Evolutionary conservation across 2,113 vertebrate species (phyloP), one percentile per base, ranked within the genome.

Genomic region (Mesocricetus auratus): DNA sequence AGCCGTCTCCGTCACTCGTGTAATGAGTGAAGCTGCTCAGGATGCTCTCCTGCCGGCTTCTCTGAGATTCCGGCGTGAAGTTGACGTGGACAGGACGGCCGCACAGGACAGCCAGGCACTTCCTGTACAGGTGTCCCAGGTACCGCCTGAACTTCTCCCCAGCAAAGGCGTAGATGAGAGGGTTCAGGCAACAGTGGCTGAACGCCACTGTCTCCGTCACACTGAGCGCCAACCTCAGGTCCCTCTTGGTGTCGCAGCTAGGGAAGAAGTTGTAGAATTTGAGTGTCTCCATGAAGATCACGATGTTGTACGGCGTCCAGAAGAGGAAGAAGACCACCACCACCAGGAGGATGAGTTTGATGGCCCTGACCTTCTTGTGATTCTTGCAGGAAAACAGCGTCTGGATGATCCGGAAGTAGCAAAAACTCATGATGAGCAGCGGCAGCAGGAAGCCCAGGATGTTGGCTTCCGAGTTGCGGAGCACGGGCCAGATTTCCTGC

Each of bases 81-180:
- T 0, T 24, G 68, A 24, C 58, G 1, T 95, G 98, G 33, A 93
- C 96, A 0, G 97, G 66, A 12, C 68, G 97, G 17, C 98, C 95
- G 2, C 98, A 98, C 29, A 97, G 62, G 96, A 64, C 98, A 0
- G 98, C 97, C 71, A 98, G 97, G 45, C 95, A 98, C 60, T 97
- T 98, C 16, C 97, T 62, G 56, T 97, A 97, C 36, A 99, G 53
- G 1, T 36, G 90, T n/a, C 58, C 45, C 50, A 99, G 88, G 42
- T 99, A 98, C 56, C 98, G 99, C 86, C 99, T 98, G 95, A 99
- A 99, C 95, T 99, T 99, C 97, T 99, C 98, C 31, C 99, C 99
- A 24, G 99, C 98, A 83, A 99, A 99, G 0, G 99, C 99, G 5
- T 99, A 99, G 96, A 99, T 99, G 8, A 99, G 6, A 36, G 99